A percentile compares a stretch with the other conserved stretches of the same genome.
Conservation (phyloP, 2,888 invertebrate genomes). For the Odontocolon sp. region DNA sequence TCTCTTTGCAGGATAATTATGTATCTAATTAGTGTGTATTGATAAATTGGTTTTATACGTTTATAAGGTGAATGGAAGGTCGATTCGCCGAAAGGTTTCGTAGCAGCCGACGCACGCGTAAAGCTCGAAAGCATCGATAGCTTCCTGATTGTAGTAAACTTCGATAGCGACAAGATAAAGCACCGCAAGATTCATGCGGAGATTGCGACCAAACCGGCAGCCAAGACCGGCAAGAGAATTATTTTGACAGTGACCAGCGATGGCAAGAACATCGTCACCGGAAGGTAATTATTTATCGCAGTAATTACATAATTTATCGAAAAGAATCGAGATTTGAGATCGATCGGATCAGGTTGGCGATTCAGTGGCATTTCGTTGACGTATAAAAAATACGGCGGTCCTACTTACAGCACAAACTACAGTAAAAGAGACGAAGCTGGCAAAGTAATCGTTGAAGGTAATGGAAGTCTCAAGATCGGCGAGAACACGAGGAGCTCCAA, state of each 20-base stretch:
- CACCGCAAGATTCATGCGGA: conserved; percentile 86
- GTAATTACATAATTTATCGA: not conserved
- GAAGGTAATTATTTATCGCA: conserved; percentile 82
- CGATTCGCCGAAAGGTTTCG: conserved; percentile 78
- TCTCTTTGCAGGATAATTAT: too few species aligned
- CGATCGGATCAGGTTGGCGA: conserved; percentile 38
- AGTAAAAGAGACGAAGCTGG: conserved; percentile 86
- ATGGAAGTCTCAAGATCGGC: conserved; percentile 87
- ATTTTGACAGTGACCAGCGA: conserved; percentile 85
- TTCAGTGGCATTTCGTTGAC: conserved; percentile 49
- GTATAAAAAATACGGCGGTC: conserved; percentile 50
- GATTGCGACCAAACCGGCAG: conserved; percentile 84
- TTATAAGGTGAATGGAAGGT: conserved; percentile 71
- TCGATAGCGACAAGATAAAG: conserved; percentile 85
- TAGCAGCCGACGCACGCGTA: conserved; percentile 81
- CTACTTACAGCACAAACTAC: conserved; percentile 84
- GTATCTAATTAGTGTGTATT: too few species aligned
- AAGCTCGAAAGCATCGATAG: conserved; percentile 85
- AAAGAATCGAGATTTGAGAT: not conserved
- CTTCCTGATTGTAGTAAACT: conserved; percentile 84
- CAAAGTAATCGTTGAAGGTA: conserved; percentile 89
- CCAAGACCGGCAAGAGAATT: conserved; percentile 84
- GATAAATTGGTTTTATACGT: not conserved
- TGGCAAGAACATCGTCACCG: conserved; percentile 86
- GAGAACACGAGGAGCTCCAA: conserved; percentile 87